A percentile compares a stretch with the other conserved stretches of the same genome.
Conservation (phyloP, 2,797 vertebrate species). For the Anolis apletophallus region DNA sequence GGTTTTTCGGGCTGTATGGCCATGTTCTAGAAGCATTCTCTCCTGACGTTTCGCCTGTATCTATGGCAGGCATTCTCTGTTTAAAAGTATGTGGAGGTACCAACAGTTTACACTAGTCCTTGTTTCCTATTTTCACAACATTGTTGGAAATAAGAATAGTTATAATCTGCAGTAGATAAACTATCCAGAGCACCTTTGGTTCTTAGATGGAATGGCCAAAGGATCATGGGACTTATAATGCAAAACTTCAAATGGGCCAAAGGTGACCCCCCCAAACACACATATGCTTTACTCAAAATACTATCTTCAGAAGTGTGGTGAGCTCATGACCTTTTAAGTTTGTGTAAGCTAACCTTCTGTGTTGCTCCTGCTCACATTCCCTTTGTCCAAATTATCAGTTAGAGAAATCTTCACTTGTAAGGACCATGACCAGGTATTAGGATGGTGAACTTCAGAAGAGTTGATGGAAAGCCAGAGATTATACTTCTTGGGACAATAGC, state of each 20-base stretch:
- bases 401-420: slow-evolving; percentile 33
- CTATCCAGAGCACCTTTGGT: too few species aligned
- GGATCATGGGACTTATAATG: background rate
- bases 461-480: background rate
- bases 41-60: too few species aligned
- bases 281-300: background rate
- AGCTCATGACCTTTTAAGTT: background rate
- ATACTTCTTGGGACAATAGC: background rate
- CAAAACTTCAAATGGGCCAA: background rate
- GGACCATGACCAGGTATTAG: slow-evolving; percentile 52
- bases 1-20: too few species aligned
- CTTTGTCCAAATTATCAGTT: background rate
- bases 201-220: background rate
- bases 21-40: too few species aligned
- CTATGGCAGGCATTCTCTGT: too few species aligned
- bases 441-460: slow-evolving; percentile 18
- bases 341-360: background rate
- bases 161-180: too few species aligned
- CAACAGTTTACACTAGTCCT: background rate
- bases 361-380: background rate
- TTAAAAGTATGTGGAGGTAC: background rate
- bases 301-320: background rate
- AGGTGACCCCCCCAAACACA: too few species aligned
- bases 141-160: too few species aligned
- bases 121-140: too few species aligned